Conservation (phyloP, 2,888 invertebrate species). For the Sericinus montela region DNA sequence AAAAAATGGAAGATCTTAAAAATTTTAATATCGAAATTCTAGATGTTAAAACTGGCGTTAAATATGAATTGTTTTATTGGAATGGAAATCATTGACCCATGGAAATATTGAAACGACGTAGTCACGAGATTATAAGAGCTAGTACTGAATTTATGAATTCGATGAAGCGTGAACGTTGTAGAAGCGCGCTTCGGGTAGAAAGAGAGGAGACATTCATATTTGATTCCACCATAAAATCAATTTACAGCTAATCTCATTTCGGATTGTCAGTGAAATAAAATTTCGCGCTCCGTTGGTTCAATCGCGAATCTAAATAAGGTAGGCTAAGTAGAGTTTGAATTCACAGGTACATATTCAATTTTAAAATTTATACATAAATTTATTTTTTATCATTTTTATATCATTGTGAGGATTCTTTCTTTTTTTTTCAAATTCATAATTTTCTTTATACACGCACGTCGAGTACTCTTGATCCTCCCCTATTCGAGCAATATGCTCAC, state of each 20-base stretch:
- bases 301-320: constrained; percentile 60
- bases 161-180: constrained; percentile 54
- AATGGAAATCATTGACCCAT: constrained; percentile 37
- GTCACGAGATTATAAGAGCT: constrained; percentile 50
- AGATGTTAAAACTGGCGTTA: neutral
- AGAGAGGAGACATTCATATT: constrained; percentile 60
- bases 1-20: too few relatives aligned
- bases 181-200: constrained; percentile 17
- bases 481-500: too few relatives aligned
- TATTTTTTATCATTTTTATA: too few relatives aligned
- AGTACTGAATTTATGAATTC: constrained; percentile 55
- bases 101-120: constrained; percentile 48
- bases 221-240: constrained; percentile 75
- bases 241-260: constrained; percentile 77
- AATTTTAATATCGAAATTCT: too few relatives aligned
- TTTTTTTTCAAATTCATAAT: too few relatives aligned
- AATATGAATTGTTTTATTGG: constrained; percentile 12
- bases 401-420: too few relatives aligned
- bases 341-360: too few relatives aligned
- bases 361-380: too few relatives aligned
- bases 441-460: too few relatives aligned
- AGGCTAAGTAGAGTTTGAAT: constrained; percentile 33
- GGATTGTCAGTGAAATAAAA: constrained; percentile 78
- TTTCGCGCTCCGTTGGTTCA: constrained; percentile 68
- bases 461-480: too few relatives aligned